phyloP scores from a whole-genome alignment of 2,113 vertebrate species.

The Toxostoma redivivum region DNA sequence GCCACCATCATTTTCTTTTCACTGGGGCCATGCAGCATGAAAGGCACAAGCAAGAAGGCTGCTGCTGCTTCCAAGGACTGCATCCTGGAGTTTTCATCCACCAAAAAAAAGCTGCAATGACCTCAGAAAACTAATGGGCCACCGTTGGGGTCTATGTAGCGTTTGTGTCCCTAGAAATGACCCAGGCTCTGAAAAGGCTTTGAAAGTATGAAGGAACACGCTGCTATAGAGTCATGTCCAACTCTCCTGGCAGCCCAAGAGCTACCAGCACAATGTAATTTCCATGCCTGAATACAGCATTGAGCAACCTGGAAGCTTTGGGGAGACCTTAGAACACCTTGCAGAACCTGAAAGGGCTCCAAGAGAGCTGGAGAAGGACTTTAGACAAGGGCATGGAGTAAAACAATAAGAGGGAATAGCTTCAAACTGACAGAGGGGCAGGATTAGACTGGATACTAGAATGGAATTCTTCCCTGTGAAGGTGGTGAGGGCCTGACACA shows the following conservation, averaged over 20 bases:
- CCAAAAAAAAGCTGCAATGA: background rate
- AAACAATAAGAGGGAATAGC: background rate
- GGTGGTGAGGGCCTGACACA: background rate
- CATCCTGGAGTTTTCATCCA: background rate
- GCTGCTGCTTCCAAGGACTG: background rate
- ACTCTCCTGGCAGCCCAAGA: background rate
- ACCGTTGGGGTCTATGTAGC: background rate
- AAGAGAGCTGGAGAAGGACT: background rate
- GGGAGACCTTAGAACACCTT: background rate
- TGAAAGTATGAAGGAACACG: background rate
- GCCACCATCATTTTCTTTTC: background rate
- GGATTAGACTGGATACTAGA: background rate
- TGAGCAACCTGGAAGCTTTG: background rate
- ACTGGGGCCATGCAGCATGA: background rate
- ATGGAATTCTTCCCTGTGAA: background rate
- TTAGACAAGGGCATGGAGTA: background rate
- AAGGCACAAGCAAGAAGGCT: background rate
- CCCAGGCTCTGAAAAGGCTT: background rate
- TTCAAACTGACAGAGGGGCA: background rate
- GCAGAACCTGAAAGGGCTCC: background rate
- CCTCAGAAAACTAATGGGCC: background rate
- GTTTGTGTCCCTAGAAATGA: background rate
- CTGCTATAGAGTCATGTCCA: background rate
- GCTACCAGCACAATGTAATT: background rate
- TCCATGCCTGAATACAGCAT: background rate